Conservation (phyloP, 2,113 vertebrate species). For the Alligator sinensis region DNA sequence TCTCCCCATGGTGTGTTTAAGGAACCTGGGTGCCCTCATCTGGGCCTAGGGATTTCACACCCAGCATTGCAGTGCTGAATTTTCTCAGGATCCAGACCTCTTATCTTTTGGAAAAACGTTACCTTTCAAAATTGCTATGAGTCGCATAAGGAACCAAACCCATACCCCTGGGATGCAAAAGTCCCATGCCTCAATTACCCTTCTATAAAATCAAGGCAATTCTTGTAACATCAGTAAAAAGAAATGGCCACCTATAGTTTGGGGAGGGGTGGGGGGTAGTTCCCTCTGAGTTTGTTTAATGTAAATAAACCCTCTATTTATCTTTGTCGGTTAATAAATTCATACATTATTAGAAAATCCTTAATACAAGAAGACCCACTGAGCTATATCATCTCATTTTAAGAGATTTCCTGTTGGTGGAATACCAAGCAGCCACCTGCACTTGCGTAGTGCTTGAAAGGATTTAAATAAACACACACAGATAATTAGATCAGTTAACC, state of each 20-base stretch:
- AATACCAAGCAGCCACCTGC: conserved; percentile 83
- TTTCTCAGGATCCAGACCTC: not conserved
- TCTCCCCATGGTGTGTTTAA: too few relatives aligned
- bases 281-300: conserved; percentile 73
- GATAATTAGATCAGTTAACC: conserved; percentile 87
- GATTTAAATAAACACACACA: conserved; percentile 80
- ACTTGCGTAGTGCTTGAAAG: conserved; percentile 67
- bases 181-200: not conserved
- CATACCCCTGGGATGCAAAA: too few relatives aligned
- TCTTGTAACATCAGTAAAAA: not conserved
- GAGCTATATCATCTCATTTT: conserved; percentile 77
- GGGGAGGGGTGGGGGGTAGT: not conserved
- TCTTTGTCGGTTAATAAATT: conserved; percentile 80
- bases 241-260: not conserved
- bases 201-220: not conserved
- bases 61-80: too few relatives aligned
- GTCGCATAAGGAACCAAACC: not conserved
- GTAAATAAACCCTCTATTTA: conserved; percentile 79
- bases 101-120: not conserved
- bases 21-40: too few relatives aligned
- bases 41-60: too few relatives aligned
- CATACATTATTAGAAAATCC: conserved; percentile 77
- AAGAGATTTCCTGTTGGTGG: conserved; percentile 80
- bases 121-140: not conserved
- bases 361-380: conserved; percentile 73